Conservation (phyloP, 23 tunicate species). For the Halocynthia roretzi region DNA sequence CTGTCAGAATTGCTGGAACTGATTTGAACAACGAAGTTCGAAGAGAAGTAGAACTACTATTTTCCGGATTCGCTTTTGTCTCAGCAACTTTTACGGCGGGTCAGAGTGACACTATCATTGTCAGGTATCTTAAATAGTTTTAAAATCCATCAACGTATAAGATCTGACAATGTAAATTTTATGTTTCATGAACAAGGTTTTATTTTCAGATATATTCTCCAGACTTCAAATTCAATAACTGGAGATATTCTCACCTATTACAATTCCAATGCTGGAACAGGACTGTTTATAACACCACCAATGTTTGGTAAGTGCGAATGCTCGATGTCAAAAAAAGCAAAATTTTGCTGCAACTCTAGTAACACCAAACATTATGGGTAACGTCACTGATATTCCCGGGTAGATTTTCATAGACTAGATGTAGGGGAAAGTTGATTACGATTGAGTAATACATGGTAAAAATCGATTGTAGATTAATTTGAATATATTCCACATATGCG, state of each 20-base stretch:
- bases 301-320: conserved; percentile 6
- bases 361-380: too few species aligned
- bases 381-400: too few species aligned
- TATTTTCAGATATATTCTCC: conserved; percentile 14
- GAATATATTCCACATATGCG: too few species aligned
- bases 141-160: not conserved
- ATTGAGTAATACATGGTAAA: too few species aligned
- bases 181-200: not conserved
- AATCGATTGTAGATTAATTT: too few species aligned
- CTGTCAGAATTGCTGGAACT: not conserved
- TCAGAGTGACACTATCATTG: conserved; percentile 2
- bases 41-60: conserved; percentile 3
- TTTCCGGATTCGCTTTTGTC: conserved; percentile 16
- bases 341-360: too few species aligned
- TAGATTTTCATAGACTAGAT: too few species aligned
- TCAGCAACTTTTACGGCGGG: not conserved
- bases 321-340: too few species aligned
- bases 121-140: conserved; percentile 6
- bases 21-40: not conserved
- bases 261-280: not conserved
- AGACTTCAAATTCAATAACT: conserved; percentile 3
- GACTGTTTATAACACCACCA: conserved; percentile 2
- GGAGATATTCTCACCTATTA: conserved; percentile 1
- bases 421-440: too few species aligned
- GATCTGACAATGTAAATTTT: not conserved